A percentile compares a stretch with the other conserved stretches of the same genome.
These are phyloP conservation scores for Hydropsyche tenuis DNA, from an alignment of 1,140 invertebrate species.

Conservation along the genomic window DNA sequence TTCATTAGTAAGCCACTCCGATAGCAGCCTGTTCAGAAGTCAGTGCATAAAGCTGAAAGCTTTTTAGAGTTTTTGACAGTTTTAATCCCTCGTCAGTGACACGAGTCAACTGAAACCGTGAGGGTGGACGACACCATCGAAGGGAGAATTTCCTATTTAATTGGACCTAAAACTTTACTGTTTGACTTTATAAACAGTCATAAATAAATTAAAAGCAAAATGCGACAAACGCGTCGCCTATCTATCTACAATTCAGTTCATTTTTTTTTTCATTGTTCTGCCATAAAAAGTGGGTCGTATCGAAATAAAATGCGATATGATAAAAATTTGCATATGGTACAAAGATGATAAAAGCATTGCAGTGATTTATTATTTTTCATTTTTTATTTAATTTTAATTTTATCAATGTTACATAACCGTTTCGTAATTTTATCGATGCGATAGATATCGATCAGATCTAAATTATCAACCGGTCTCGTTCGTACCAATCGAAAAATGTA, in stretches of 20 bases:
- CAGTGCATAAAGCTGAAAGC: constrained; percentile 27
- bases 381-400: not conserved
- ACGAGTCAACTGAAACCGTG: not conserved
- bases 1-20: not conserved
- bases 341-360: no score
- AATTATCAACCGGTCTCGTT: not conserved
- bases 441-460: not conserved
- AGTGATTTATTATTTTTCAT: no score
- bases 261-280: no score
- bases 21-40: not conserved
- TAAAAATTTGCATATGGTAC: no score
- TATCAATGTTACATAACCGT: not conserved
- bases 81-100: constrained; percentile 35
- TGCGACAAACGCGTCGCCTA: not conserved
- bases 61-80: constrained; percentile 38
- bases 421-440: not conserved
- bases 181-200: constrained; percentile 27
- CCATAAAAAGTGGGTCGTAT: no score
- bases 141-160: constrained; percentile 27
- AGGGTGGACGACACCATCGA: constrained; percentile 8
- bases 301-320: no score
- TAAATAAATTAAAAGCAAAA: constrained; percentile 25
- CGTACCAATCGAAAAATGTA: not conserved
- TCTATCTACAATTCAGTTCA: no score
- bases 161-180: constrained; percentile 34